Percentiles rank a stretch among this genome's conserved stretches.
Conservation (phyloP, 2,888 invertebrate species). For the Frankliniella intonsa region DNA sequence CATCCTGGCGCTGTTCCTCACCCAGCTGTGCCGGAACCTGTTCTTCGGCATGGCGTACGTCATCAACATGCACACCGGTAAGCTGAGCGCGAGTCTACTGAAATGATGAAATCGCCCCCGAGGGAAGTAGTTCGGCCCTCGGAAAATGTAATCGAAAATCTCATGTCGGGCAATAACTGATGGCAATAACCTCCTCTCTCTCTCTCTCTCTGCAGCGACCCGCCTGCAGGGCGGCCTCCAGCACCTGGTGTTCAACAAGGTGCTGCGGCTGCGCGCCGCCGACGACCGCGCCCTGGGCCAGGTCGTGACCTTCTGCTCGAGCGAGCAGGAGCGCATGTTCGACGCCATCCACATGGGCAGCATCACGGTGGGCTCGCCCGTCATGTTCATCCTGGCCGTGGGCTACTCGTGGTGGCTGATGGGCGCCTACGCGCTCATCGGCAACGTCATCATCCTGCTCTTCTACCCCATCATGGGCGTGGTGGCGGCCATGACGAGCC, state of each 20-base stretch:
- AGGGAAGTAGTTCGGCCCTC: too few species aligned
- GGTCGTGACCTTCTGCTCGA: constrained; percentile 36
- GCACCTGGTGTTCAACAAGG: constrained; percentile 36
- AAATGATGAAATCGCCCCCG: too few species aligned
- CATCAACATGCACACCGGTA: constrained; percentile 35
- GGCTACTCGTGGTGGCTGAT: constrained; percentile 51
- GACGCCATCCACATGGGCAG: constrained; percentile 36
- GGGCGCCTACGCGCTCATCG: constrained; percentile 52
- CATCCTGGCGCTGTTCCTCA: constrained; percentile 33
- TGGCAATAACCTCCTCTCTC: background rate
- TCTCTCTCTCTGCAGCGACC: background rate
- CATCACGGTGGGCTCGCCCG: constrained; percentile 46
- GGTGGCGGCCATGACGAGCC: constrained; percentile 42
- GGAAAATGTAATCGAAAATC: too few species aligned
- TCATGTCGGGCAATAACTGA: too few species aligned
- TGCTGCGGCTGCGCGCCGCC: constrained; percentile 34
- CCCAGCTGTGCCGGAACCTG: constrained; percentile 35
- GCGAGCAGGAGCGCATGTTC: constrained; percentile 36
- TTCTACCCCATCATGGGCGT: constrained; percentile 52
- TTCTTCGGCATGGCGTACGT: constrained; percentile 36
- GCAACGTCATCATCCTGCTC: constrained; percentile 49
- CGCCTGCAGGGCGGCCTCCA: constrained; percentile 35
- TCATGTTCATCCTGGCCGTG: constrained; percentile 50
- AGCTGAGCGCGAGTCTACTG: background rate
- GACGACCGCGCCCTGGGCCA: constrained; percentile 36